A percentile compares a stretch with the other conserved stretches of the same genome.
These are phyloP conservation scores for Cerastis rubricosa DNA, from an alignment of 2,888 invertebrate genomes.

Conservation along the genomic window DNA sequence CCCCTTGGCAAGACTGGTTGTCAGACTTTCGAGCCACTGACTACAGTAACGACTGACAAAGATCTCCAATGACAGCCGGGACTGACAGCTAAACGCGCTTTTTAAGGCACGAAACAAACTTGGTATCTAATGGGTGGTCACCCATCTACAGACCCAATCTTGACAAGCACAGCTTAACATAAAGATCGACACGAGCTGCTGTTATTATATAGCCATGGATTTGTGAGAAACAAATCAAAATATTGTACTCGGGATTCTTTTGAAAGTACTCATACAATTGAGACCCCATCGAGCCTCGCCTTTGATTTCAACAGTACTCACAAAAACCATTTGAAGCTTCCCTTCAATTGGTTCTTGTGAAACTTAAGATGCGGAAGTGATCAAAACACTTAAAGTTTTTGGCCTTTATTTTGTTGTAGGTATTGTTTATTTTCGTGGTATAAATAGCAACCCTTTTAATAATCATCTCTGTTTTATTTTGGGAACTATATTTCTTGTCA, in stretches of 20 bases:
- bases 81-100: too few species aligned
- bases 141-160: too few species aligned
- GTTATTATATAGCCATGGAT: not conserved
- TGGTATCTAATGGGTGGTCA: too few species aligned
- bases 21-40: too few species aligned
- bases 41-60: too few species aligned
- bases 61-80: too few species aligned
- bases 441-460: not conserved
- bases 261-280: conserved; percentile 27
- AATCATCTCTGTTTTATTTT: not conserved
- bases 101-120: too few species aligned
- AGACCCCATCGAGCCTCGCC: conserved; percentile 21
- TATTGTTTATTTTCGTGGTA: not conserved
- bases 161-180: too few species aligned
- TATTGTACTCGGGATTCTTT: conserved; percentile 27
- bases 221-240: conserved; percentile 22
- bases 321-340: conserved; percentile 44
- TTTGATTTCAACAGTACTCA: conserved; percentile 51
- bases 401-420: not conserved
- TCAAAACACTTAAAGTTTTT: conserved; percentile 31
- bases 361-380: conserved; percentile 24
- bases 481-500: too few species aligned
- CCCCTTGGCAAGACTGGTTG: too few species aligned
- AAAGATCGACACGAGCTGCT: too few species aligned
- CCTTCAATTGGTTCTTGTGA: conserved; percentile 27